Base-by-base conservation (phyloP, 2,888 invertebrate genomes). In the Agrilus cyanescens region DNA sequence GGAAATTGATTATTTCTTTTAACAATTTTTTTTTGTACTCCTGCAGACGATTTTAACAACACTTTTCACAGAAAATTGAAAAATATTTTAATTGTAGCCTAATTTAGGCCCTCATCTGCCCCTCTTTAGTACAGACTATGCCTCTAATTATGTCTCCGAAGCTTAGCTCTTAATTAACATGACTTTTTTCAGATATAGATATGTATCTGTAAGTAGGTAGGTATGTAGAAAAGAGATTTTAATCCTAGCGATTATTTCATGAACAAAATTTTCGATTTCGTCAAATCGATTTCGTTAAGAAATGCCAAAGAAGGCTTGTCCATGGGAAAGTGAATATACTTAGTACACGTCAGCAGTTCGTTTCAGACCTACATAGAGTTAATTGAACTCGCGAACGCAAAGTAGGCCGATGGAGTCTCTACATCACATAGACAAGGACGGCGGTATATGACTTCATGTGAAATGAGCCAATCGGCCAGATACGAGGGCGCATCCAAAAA, bases 321-420 rank as follows among this genome's bases (percentile, higher is more conserved):
- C 51, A 54, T 52, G 54, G 50, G 54, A 54, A 54, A 53, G 54
- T 53, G 52, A 52, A 25, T 25, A 25, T 25, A 25, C 25, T 25
- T 25, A 25, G 25, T 25, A 49, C 53, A 55, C 53, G 56, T 56
- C 51, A 52, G 47, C 46, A 48, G 45, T 55, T 53, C 48, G 47
- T 48, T 46, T 50, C 52, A 55, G 53, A 59, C 60, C 59, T 55
- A 57, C 50, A 54, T 59, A 44, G 51, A 57, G 60, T 57, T 53
- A 53, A 56, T 60, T 60, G 60, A 60, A 60, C 60, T 50, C 58
- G 49, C 44, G 46, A 47, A 49, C 46, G 50, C 25, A 55, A 59
- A 58, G 56, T 60, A 55, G 60, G 60, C 56, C 60, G 57, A 50
- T 50, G 50, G 46, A 51, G 51, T 52, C 25, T 25, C 51, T 46